Conservation (phyloP, 2,797 vertebrate genomes). For the Thunnus albacares region DNA sequence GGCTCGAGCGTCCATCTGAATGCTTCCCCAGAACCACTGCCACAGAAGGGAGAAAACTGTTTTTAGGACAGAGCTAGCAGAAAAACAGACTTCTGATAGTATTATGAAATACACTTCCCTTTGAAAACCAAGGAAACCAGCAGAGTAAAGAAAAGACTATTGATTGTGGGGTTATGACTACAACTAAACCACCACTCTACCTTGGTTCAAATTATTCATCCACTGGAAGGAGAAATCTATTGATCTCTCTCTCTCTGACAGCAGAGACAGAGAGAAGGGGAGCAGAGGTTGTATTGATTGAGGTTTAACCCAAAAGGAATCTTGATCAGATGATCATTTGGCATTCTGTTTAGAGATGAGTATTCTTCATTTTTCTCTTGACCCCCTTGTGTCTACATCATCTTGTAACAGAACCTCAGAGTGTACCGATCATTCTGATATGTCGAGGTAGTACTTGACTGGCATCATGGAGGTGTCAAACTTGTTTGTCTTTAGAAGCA, state of each 20-base stretch:
- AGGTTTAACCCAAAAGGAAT: constrained; percentile 48
- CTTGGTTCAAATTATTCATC: constrained; percentile 46
- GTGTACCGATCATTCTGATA: background rate
- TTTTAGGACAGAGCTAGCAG: constrained; percentile 15
- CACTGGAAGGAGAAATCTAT: constrained; percentile 52
- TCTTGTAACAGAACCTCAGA: constrained; percentile 13
- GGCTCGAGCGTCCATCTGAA: constrained; percentile 98
- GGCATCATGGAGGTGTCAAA: background rate
- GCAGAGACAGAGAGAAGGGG: background rate
- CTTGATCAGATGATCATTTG: constrained; percentile 47
- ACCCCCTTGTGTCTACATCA: background rate
- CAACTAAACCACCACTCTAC: constrained; percentile 40
- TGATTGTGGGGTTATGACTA: constrained; percentile 39
- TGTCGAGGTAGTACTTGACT: background rate
- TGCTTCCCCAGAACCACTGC: constrained; percentile 99
- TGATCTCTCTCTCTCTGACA: constrained; percentile 49
- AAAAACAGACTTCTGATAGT: constrained; percentile 14
- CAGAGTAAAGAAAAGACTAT: constrained; percentile 33
- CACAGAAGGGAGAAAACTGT: constrained; percentile 13
- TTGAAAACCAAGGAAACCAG: constrained; percentile 33
- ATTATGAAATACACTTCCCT: background rate
- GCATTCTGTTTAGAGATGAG: constrained; percentile 33
- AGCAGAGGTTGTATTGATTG: constrained; percentile 31
- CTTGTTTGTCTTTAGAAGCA: background rate
- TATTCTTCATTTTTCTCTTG: constrained; percentile 28